phyloP scores from a whole-genome alignment of 2,888 invertebrate species.

The Melinopterus prodromus region DNA sequence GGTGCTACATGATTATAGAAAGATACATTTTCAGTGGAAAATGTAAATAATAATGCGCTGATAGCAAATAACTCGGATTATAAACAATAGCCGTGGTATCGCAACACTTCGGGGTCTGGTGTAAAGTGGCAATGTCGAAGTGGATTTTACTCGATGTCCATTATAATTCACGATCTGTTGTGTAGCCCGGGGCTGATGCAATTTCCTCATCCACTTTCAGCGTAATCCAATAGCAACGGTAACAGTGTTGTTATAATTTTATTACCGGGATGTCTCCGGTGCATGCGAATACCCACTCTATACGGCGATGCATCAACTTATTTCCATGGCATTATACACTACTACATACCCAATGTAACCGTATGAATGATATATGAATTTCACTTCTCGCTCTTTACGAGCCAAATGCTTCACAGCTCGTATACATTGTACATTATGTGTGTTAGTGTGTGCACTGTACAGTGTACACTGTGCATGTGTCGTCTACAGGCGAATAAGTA shows the following conservation, averaged over 20 bases:
- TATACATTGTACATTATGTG: neutral
- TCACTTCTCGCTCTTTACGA: neutral
- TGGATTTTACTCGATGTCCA: constrained; percentile 4
- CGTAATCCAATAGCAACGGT: neutral
- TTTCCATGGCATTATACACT: neutral
- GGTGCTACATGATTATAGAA: no score
- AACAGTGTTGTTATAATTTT: constrained; percentile 4
- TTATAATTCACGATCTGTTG: constrained; percentile 4
- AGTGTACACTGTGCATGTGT: neutral
- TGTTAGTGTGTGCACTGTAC: neutral
- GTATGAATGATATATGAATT: constrained; percentile 4
- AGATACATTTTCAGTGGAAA: neutral
- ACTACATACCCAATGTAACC: neutral
- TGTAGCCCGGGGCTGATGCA: neutral
- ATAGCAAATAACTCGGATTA: neutral
- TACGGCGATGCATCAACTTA: constrained; percentile 4
- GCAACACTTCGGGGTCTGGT: neutral
- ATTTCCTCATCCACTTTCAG: constrained; percentile 4
- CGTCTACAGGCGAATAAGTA: neutral
- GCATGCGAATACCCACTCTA: constrained; percentile 4
- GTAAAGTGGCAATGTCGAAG: neutral
- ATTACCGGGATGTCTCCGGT: neutral
- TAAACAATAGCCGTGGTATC: neutral
- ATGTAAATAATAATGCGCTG: neutral
- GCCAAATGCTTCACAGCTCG: neutral